Evolutionary conservation across 2,888 invertebrate species (phyloP).

Genomic region (Phytoseiulus persimilis): DNA sequence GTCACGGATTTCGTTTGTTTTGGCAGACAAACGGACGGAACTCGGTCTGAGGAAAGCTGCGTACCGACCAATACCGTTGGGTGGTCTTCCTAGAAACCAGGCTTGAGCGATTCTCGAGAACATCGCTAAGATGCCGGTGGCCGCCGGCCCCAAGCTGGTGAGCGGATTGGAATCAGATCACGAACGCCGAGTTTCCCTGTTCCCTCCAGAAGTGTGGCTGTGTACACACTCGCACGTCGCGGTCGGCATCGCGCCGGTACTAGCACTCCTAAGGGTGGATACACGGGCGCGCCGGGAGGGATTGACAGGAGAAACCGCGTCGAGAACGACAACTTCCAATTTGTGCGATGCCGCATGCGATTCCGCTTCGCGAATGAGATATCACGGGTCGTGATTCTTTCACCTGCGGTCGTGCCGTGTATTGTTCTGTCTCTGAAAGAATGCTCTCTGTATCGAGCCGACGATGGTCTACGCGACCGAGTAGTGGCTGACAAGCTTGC

Average conservation of each 20-base stretch:
- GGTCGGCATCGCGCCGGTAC: not conserved
- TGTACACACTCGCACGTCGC: not conserved
- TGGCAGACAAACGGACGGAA: too few species aligned
- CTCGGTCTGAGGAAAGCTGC: not conserved
- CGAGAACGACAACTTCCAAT: not conserved
- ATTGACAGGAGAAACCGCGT: not conserved
- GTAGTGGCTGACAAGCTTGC: not conserved
- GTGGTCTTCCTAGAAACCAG: not conserved
- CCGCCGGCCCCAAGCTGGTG: not conserved
- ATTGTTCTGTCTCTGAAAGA: not conserved
- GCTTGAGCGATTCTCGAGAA: not conserved
- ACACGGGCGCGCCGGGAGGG: not conserved
- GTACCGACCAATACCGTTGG: not conserved
- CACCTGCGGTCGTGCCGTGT: not conserved
- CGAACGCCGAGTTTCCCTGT: not conserved
- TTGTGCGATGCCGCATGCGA: not conserved
- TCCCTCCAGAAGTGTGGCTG: not conserved
- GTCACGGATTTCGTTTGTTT: too few species aligned
- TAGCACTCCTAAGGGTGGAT: not conserved
- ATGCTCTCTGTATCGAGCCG: not conserved
- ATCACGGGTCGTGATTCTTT: slow-evolving; percentile 5
- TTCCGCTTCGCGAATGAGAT: not conserved
- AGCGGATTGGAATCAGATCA: not conserved
- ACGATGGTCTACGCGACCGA: not conserved
- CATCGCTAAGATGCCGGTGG: not conserved